Evolutionary conservation across 2,888 invertebrate genomes (phyloP), one percentile per base, ranked within the genome.

Genomic region (Cryptocheilus praepositus): DNA sequence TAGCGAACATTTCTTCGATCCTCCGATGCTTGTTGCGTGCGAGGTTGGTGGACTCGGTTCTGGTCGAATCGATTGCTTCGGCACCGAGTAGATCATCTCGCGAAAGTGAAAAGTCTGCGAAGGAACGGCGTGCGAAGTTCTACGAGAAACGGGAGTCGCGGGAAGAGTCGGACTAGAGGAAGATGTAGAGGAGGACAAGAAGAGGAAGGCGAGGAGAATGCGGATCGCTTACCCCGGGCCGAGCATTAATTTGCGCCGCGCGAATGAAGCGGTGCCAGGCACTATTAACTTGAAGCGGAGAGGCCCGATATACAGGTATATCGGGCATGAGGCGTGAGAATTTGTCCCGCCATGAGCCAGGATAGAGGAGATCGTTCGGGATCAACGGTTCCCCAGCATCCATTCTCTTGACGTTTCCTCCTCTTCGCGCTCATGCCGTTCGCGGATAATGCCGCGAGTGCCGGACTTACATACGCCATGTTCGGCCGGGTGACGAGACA

Each of bases 261-360:
- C 64, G 22, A 64, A 56, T 61, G 64, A 67, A 61, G 44, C 59
- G 44, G 46, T 57, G 54, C 43, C 70, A 53, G 56, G 44, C 66
- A 71, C 73, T 78, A 73, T 78, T 76, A 78, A 76, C 62, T 60
- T 58, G 71, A 45, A 56, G 43, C 61, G 59, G 43, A 22, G 65
- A 60, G 18, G 28, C 13, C 28, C 28, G 18, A 58, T 16, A 45
- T 51, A 36, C 22, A 55, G 44, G 45, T 49, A 61, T 54, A 16
- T 67, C 55, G 57, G 57, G 52, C 53, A 56, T 64, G 63, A 77
- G 77, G 76, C 79, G 82, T 81, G 82, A 81, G 78, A 82, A 81
- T 81, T 78, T 72, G 75, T 79, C 79, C 36, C 75, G 75, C 70
- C 64, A 54, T 60, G 73, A 64, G 73, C 64, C 61, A 58, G 73